A percentile compares a stretch with the other conserved stretches of the same genome.
These are phyloP conservation scores for Latheticus oryzae DNA, from an alignment of 2,888 invertebrate genomes.

Conservation along the genomic window DNA sequence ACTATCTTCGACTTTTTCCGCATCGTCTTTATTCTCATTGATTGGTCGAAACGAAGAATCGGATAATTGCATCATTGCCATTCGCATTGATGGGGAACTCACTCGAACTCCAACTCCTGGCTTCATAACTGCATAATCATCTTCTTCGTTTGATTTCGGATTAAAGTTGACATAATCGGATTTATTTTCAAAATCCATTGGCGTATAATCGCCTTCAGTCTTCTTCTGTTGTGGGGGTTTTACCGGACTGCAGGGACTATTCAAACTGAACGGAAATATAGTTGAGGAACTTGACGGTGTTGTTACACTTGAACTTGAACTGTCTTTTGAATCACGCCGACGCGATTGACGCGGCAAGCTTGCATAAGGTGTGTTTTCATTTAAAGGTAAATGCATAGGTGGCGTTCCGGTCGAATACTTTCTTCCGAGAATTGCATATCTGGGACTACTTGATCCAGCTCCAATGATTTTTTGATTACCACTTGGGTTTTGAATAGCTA, in stretches of 20 bases:
- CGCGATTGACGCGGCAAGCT: conserved; percentile 62
- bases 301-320: conserved; percentile 65
- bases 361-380: conserved; percentile 66
- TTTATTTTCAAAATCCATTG: conserved; percentile 59
- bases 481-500: conserved; percentile 69
- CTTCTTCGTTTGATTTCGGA: conserved; percentile 51
- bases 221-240: conserved; percentile 59
- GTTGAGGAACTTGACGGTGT: conserved; percentile 72
- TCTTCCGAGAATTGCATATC: conserved; percentile 42
- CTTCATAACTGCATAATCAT: conserved; percentile 69
- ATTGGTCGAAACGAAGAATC: conserved; percentile 32
- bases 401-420: conserved; percentile 64
- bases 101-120: conserved; percentile 34
- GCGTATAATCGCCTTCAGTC: conserved; percentile 56
- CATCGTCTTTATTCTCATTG: conserved; percentile 29
- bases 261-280: conserved; percentile 76
- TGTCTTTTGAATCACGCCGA: conserved; percentile 65
- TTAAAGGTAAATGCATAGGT: conserved; percentile 67
- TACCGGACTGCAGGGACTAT: conserved; percentile 75
- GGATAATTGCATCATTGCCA: conserved; percentile 9
- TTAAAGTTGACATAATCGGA: conserved; percentile 63
- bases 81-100: conserved; percentile 50
- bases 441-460: conserved; percentile 49
- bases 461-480: conserved; percentile 36
- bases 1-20: conserved; percentile 46